These are phyloP conservation scores for Taphrorychus bicolor DNA, from an alignment of 2,888 invertebrate species.

Conservation along the genomic window DNA sequence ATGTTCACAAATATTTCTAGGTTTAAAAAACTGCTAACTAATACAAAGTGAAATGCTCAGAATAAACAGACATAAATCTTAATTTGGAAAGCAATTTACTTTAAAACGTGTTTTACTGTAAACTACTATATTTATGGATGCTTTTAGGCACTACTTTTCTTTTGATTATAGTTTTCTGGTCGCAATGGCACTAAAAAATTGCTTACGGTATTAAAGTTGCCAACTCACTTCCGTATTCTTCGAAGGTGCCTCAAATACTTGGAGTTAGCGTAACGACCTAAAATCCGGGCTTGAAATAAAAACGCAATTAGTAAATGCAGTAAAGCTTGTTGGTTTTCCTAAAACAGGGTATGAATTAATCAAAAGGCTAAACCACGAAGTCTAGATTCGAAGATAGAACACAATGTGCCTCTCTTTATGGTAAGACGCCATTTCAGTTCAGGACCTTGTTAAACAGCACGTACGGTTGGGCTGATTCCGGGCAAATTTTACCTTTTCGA, in stretches of 20 bases:
- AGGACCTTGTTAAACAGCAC: slow-evolving; percentile 34
- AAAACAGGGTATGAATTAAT: slow-evolving; percentile 53
- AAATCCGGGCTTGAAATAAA: slow-evolving; percentile 23
- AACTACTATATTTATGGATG: slow-evolving; percentile 1
- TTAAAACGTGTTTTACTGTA: slow-evolving; percentile 32
- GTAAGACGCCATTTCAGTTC: slow-evolving; percentile 20
- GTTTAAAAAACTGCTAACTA: slow-evolving; percentile 23
- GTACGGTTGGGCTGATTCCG: slow-evolving; percentile 28
- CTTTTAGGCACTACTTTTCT: not conserved
- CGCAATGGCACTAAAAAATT: not conserved
- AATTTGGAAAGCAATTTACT: slow-evolving; percentile 36
- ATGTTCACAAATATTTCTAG: slow-evolving; percentile 17
- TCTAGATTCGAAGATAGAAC: slow-evolving; percentile 55
- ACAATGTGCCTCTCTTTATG: slow-evolving; percentile 45
- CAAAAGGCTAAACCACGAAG: slow-evolving; percentile 51
- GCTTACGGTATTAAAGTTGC: not conserved
- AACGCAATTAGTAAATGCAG: slow-evolving; percentile 38
- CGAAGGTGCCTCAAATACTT: not conserved
- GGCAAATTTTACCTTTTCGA: slow-evolving; percentile 30
- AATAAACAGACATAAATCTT: slow-evolving; percentile 38
- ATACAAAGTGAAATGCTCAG: slow-evolving; percentile 36
- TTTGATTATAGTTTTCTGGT: not conserved
- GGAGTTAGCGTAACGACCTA: not conserved
- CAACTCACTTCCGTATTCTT: not conserved
- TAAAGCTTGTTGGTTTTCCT: slow-evolving; percentile 33